Base-by-base conservation (phyloP, 2,113 vertebrate genomes). In the Aegypius monachus region DNA sequence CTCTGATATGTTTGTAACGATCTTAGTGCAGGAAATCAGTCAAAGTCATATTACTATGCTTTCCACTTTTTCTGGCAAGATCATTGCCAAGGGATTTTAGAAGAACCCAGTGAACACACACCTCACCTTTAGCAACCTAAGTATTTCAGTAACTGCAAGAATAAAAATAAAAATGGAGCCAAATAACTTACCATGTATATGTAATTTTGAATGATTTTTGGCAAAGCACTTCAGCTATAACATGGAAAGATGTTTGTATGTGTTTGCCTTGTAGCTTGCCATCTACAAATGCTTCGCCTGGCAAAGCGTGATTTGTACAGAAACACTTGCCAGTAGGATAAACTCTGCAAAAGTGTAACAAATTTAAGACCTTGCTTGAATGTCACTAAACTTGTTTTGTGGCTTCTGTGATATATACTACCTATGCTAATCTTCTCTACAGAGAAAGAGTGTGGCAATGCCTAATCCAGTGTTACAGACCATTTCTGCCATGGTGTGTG, bases 1-100 rank as follows among this genome's bases (percentile, higher is more conserved):
- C 18, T 93, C 48, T 92, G 74, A 45, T 72, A 62, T 1, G 4
- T 86, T 86, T 86, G 32, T 59, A 71, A 36, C 74, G 20, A 74
- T 86, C 72, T 43, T 36, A 50, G 36, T 67, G 58, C 38, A 86
- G 68, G 50, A 81, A 94, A 88, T 84, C 45, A 20, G 43, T 87
- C 53, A 13, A 93, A 75, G 18, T 56, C 4, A 2, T 61, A 59
- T 68, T 85, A 55, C 15, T 77, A 4, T 53, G 43, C 36, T 85
- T 53, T 32, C 34, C 15, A 48, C 38, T 43, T 91, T 70, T 88
- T 87, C 58, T 94, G 36, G 48, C 7, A 79, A 72, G 52, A 42
- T 78, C 74, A 71, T 52, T 68, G 36, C 45, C 43, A n/a, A 84
- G 20, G 74, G 17, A 11, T 78, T 92, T 74, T 40, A 61, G 42